Percentiles rank a stretch among this genome's conserved stretches.
Conservation (phyloP, 2,888 invertebrate genomes). For the Protula sp. region DNA sequence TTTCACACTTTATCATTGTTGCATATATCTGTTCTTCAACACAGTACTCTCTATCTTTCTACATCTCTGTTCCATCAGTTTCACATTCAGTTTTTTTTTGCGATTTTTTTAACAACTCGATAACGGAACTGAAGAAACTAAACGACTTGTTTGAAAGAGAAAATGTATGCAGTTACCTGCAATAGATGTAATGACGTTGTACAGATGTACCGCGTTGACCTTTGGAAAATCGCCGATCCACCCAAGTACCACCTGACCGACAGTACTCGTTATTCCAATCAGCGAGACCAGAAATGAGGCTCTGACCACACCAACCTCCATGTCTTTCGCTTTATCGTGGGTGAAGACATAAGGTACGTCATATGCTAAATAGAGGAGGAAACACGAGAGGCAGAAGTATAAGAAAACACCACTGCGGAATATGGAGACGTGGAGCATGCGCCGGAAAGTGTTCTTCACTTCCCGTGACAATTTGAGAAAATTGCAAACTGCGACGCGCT, state of each 20-base stretch:
- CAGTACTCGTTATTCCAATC: conserved; percentile 72
- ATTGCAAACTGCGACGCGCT: background rate
- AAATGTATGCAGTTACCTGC: conserved; percentile 45
- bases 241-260: conserved; percentile 70
- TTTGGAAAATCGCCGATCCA: conserved; percentile 80
- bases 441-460: conserved; percentile 32
- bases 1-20: too few relatives aligned
- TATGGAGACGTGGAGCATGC: conserved; percentile 43
- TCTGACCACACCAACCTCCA: conserved; percentile 52
- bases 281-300: conserved; percentile 73
- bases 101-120: too few relatives aligned
- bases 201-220: conserved; percentile 76
- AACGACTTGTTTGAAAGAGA: too few relatives aligned
- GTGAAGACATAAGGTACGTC: conserved; percentile 93
- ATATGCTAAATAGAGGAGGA: conserved; percentile 80
- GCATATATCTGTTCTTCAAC: too few relatives aligned
- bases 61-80: too few relatives aligned
- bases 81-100: too few relatives aligned
- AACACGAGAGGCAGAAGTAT: conserved; percentile 68
- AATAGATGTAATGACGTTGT: conserved; percentile 67
- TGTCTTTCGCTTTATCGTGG: conserved; percentile 68
- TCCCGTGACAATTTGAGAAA: conserved; percentile 26
- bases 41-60: too few relatives aligned
- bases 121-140: too few relatives aligned
- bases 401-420: conserved; percentile 38